phyloP scores from a whole-genome alignment of 2,113 vertebrate species.

The Melanerpes formicivorus region DNA sequence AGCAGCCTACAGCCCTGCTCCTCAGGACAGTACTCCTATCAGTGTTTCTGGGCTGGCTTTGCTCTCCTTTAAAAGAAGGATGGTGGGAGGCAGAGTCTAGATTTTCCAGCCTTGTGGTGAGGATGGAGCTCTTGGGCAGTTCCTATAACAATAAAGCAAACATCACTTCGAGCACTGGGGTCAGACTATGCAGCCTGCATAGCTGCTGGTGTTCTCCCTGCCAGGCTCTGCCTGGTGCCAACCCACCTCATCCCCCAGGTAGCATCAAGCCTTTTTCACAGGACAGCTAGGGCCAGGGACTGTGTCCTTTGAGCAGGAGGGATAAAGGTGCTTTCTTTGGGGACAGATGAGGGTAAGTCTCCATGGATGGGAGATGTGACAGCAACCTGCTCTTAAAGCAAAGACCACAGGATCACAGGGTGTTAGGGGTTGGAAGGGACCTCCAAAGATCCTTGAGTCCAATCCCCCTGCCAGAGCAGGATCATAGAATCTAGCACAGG shows the following conservation, averaged over 20 bases:
- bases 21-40: background rate
- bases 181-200: rapidly evolving
- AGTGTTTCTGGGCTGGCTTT: background rate
- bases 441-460: too few relatives aligned
- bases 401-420: too few relatives aligned
- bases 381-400: background rate
- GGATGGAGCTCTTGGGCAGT: background rate
- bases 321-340: background rate
- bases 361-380: rapidly evolving
- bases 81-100: background rate
- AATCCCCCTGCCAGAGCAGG: too few relatives aligned
- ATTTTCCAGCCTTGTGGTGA: background rate
- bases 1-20: background rate
- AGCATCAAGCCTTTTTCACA: background rate
- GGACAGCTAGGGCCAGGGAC: background rate
- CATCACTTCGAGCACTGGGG: rapidly evolving
- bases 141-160: background rate
- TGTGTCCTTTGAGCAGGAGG: background rate
- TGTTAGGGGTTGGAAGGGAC: too few relatives aligned
- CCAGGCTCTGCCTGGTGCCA: background rate
- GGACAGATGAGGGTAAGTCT: background rate
- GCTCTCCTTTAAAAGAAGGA: background rate
- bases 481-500: too few relatives aligned
- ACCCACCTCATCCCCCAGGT: background rate
- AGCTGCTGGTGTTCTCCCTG: background rate